Evolutionary conservation across 2,888 invertebrate species (phyloP).

Genomic region (Hypercompe scribonia): DNA sequence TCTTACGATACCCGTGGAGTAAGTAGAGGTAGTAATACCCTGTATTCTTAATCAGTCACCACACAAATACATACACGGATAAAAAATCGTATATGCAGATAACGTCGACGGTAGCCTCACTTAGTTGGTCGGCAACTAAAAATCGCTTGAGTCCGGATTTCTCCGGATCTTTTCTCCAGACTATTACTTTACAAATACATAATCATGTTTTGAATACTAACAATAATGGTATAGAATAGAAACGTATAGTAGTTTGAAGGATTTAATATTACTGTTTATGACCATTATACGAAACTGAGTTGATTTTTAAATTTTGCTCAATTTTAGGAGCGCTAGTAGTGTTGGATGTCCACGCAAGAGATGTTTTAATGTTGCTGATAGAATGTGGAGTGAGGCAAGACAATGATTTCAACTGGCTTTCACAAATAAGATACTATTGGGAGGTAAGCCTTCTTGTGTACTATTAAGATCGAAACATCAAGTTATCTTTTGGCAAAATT

Average conservation of each 20-base stretch:
- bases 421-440: conserved; percentile 93
- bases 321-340: conserved; percentile 93
- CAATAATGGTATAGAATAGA: too few relatives aligned
- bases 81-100: too few relatives aligned
- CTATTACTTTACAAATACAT: background rate
- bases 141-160: background rate
- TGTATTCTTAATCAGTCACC: too few relatives aligned
- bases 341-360: conserved; percentile 96
- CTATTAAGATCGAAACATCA: background rate
- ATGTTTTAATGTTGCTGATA: conserved; percentile 91
- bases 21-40: too few relatives aligned
- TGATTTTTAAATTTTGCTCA: background rate
- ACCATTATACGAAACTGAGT: too few relatives aligned
- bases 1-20: too few relatives aligned
- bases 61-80: too few relatives aligned
- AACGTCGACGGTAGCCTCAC: background rate
- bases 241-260: too few relatives aligned
- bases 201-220: background rate
- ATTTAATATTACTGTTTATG: too few relatives aligned
- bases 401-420: conserved; percentile 96
- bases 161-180: too few relatives aligned
- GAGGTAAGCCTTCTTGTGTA: conserved; percentile 79
- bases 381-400: conserved; percentile 88
- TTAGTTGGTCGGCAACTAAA: background rate
- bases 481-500: too few relatives aligned